phyloP scores from a whole-genome alignment of 2,797 vertebrate species.

The Myripristis jacobus region DNA sequence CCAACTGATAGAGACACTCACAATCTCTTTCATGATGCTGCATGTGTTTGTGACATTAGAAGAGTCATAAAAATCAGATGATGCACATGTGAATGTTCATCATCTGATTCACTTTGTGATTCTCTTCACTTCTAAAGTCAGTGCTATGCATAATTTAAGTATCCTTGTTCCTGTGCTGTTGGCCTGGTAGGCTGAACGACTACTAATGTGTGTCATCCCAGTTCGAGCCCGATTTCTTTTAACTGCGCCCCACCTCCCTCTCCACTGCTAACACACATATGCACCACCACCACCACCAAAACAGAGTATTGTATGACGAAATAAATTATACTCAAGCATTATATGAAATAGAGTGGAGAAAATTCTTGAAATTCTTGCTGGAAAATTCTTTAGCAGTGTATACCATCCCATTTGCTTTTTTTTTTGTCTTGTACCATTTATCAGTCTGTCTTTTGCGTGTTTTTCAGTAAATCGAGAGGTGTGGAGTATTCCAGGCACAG shows the following conservation, averaged over 20 bases:
- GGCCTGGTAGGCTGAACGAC: neutral
- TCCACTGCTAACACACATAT: neutral
- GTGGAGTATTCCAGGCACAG: slow-evolving; percentile 25
- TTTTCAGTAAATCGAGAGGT: slow-evolving; percentile 3
- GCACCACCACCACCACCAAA: neutral
- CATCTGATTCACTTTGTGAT: slow-evolving; percentile 9
- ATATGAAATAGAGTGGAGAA: neutral
- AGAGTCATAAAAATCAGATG: too few species aligned
- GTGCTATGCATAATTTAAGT: slow-evolving; percentile 30
- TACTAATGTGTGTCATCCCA: neutral
- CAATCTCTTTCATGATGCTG: neutral
- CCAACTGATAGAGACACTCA: slow-evolving; percentile 1
- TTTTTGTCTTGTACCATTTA: neutral
- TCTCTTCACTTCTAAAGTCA: slow-evolving; percentile 6
- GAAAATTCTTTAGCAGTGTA: too few species aligned
- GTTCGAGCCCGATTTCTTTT: neutral
- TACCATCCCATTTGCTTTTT: neutral
- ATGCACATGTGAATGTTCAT: neutral
- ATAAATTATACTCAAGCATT: too few species aligned
- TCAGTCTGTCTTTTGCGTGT: neutral
- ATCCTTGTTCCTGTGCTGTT: slow-evolving; percentile 16
- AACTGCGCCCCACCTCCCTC: neutral
- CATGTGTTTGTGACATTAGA: too few species aligned
- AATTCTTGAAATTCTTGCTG: too few species aligned
- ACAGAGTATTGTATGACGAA: neutral